Conservation (phyloP, 1,140 invertebrate species). For the Ceratina australensis region DNA sequence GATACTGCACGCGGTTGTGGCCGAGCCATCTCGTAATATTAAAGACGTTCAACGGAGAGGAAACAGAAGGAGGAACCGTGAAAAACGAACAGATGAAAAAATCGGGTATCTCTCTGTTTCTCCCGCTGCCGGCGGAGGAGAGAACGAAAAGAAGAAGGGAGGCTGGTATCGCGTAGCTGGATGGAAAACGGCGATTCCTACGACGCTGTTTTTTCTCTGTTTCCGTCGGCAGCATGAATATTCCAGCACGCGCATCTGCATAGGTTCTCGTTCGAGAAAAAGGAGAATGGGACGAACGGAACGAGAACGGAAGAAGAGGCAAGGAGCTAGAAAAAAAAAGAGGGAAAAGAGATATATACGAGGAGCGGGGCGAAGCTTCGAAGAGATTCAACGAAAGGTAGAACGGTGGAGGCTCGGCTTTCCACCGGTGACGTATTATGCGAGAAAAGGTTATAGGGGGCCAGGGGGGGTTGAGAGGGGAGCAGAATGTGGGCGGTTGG, state of each 20-base stretch:
- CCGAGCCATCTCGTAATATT: conserved; percentile 60
- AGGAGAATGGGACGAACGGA: conserved; percentile 5
- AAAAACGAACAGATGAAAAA: not conserved
- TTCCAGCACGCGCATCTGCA: conserved; percentile 49
- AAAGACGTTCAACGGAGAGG: conserved; percentile 50
- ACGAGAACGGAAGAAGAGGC: not conserved
- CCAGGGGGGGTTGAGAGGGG: conserved; percentile 36
- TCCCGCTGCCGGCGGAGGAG: not conserved
- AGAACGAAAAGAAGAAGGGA: not conserved
- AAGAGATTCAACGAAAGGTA: conserved; percentile 39
- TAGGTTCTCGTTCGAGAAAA: conserved; percentile 38
- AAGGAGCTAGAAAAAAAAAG: not conserved
- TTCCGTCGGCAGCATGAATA: conserved; percentile 52
- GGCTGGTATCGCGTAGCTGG: conserved; percentile 9
- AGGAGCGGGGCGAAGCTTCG: conserved; percentile 45
- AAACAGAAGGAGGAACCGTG: not conserved
- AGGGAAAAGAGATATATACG: conserved; percentile 29
- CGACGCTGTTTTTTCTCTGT: conserved; percentile 45
- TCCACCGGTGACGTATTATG: conserved; percentile 75
- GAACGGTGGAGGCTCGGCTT: conserved; percentile 60
- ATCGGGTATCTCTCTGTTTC: not conserved
- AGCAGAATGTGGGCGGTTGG: conserved; percentile 36
- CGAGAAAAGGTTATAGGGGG: conserved; percentile 43
- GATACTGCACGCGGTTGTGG: conserved; percentile 62
- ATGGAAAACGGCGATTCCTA: conserved; percentile 55